Conservation (phyloP, 2,113 vertebrate species). For the Burhinus oedicnemus region DNA sequence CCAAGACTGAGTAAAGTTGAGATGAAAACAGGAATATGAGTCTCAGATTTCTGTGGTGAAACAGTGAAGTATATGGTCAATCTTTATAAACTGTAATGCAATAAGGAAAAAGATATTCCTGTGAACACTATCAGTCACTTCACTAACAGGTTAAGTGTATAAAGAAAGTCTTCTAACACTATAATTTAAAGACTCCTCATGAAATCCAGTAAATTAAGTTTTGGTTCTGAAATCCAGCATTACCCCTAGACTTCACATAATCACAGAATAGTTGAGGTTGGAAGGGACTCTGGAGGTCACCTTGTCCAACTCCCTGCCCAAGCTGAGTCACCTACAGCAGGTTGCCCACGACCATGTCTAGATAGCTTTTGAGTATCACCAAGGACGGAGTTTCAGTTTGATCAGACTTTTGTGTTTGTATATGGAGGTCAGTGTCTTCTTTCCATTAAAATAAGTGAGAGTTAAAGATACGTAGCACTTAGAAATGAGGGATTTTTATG, state of each 20-base stretch:
- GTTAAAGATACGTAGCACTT: neutral
- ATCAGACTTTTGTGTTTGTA: fast-evolving
- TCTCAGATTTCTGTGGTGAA: neutral
- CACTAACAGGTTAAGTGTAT: neutral
- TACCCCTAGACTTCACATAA: neutral
- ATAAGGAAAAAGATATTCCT: neutral
- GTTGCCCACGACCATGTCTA: neutral
- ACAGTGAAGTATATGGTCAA: neutral
- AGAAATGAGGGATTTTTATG: neutral
- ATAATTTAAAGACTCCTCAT: neutral
- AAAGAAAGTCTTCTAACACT: neutral
- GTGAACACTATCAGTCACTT: neutral
- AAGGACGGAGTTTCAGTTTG: fast-evolving
- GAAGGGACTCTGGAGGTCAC: neutral
- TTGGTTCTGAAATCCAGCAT: neutral
- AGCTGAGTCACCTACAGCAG: neutral
- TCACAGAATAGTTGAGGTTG: fast-evolving
- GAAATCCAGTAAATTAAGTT: neutral
- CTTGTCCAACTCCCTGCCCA: neutral
- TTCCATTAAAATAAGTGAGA: neutral
- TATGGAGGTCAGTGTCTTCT: neutral
- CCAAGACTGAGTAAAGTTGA: neutral
- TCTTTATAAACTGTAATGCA: neutral
- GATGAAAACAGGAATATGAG: neutral
- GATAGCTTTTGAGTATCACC: neutral